These are phyloP conservation scores for Nettapus auritus DNA, from an alignment of 2,113 vertebrate genomes.

Conservation along the genomic window DNA sequence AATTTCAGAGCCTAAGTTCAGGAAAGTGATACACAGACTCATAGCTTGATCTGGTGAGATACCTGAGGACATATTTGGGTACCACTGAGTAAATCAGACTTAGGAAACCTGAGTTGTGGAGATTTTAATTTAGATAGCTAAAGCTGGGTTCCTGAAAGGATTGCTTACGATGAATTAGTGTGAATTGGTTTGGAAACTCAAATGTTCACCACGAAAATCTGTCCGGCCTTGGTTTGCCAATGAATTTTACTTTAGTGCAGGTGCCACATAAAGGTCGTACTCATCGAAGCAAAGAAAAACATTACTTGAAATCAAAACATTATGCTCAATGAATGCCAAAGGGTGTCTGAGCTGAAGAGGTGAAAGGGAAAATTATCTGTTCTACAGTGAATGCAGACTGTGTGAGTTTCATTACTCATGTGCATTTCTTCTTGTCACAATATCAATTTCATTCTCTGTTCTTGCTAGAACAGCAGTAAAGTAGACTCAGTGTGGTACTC, in stretches of 20 bases:
- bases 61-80: background rate
- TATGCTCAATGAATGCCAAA: background rate
- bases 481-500: background rate
- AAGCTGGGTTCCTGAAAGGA: background rate
- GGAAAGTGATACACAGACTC: background rate
- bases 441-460: background rate
- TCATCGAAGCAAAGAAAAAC: background rate
- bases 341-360: background rate
- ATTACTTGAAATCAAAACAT: background rate
- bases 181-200: slow-evolving; percentile 33
- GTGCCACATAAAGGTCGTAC: slow-evolving; percentile 10
- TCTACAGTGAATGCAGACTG: background rate
- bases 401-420: background rate
- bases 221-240: slow-evolving; percentile 22
- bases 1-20: background rate
- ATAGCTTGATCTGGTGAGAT: background rate
- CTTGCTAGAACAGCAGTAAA: background rate
- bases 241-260: background rate
- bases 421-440: background rate
- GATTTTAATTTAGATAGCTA: slow-evolving; percentile 56
- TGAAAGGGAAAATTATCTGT: background rate
- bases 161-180: background rate
- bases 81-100: background rate
- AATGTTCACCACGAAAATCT: slow-evolving; percentile 19
- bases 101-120: background rate